phyloP scores from a whole-genome alignment of 2,113 vertebrate species.

The Pseudopipra pipra region DNA sequence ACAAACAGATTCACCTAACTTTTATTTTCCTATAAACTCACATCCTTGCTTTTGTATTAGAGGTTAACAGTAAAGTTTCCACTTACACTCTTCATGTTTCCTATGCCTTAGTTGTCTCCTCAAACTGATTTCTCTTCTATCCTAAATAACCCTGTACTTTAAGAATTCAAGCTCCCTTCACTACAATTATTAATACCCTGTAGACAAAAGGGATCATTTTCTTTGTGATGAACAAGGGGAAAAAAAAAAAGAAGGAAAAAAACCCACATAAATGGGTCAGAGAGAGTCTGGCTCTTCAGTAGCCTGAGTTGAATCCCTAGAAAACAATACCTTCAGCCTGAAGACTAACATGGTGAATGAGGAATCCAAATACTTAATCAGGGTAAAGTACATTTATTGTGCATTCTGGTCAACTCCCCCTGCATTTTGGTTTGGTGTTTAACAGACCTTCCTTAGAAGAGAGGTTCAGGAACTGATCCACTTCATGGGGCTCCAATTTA shows the following conservation, averaged over 20 bases:
- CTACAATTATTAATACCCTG: neutral
- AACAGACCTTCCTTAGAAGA: slow-evolving; percentile 88
- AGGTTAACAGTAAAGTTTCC: neutral
- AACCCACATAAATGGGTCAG: neutral
- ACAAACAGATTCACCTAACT: neutral
- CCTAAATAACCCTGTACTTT: neutral
- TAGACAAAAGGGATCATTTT: neutral
- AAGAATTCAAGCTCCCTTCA: neutral
- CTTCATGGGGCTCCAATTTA: slow-evolving; percentile 97
- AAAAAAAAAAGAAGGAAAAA: too few relatives aligned
- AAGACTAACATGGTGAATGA: neutral
- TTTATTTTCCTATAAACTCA: neutral
- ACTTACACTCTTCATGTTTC: neutral
- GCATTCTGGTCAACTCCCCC: neutral
- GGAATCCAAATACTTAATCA: slow-evolving; percentile 32
- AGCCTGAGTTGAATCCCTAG: neutral
- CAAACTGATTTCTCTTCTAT: neutral
- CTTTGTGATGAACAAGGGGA: neutral
- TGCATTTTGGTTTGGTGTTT: neutral
- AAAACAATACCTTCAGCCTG: neutral
- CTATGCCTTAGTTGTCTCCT: neutral
- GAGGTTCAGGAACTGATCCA: slow-evolving; percentile 96
- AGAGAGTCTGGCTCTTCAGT: neutral
- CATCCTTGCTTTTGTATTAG: neutral
- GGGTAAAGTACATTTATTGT: neutral